Conservation (phyloP, 2,113 vertebrate genomes). For the Typhlomys cinereus region DNA sequence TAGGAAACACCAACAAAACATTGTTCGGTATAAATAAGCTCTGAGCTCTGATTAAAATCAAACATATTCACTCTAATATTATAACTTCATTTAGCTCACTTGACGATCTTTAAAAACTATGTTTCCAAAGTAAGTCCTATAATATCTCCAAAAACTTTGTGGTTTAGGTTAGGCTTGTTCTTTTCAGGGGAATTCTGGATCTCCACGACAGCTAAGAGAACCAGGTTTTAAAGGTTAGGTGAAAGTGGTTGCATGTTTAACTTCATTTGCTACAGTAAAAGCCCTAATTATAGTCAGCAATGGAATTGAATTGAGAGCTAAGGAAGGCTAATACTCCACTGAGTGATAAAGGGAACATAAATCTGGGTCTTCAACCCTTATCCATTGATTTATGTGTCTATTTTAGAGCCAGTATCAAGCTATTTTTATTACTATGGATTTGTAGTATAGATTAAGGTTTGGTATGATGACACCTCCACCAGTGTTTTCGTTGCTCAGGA, state of each 20-base stretch:
- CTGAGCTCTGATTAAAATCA: background rate
- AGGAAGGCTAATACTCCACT: background rate
- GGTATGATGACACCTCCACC: no score
- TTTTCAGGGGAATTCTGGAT: background rate
- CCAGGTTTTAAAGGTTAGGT: background rate
- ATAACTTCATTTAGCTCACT: background rate
- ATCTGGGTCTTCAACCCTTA: no score
- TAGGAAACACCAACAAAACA: background rate
- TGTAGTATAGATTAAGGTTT: no score
- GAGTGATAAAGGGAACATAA: background rate
- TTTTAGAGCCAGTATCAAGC: no score
- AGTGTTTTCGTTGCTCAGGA: no score
- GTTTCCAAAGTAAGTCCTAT: conserved; percentile 4
- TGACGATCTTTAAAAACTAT: background rate
- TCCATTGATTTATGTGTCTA: no score
- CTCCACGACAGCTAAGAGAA: background rate
- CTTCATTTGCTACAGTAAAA: background rate
- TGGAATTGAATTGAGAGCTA: background rate
- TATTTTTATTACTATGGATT: no score
- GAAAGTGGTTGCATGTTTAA: background rate
- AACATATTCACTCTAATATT: conserved; percentile 16
- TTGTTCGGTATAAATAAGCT: conserved; percentile 4
- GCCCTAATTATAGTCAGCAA: background rate
- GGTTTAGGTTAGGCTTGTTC: background rate
- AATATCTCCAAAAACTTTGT: conserved; percentile 1